These are phyloP conservation scores for Luehdorfia chinensis DNA, from an alignment of 1,140 invertebrate genomes.

Conservation along the genomic window DNA sequence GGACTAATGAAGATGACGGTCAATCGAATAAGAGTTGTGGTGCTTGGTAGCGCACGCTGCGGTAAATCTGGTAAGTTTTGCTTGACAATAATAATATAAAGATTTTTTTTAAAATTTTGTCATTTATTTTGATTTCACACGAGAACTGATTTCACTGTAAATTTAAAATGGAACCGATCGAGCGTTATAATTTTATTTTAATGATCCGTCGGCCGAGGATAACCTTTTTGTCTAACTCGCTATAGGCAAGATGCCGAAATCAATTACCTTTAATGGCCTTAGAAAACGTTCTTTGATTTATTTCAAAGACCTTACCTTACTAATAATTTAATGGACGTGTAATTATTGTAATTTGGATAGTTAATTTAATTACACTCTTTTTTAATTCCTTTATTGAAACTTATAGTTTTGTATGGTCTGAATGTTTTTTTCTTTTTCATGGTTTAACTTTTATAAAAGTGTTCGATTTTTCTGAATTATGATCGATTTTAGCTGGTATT, in stretches of 20 bases:
- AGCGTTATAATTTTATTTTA: too few species aligned
- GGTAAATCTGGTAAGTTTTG: slow-evolving; percentile 80
- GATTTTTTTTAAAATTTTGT: too few species aligned
- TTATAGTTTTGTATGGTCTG: too few species aligned
- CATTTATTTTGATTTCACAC: not conserved
- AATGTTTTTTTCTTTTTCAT: too few species aligned
- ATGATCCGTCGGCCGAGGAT: too few species aligned
- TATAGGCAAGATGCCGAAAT: slow-evolving; percentile 34
- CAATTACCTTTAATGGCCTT: slow-evolving; percentile 56
- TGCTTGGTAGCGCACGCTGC: slow-evolving; percentile 82
- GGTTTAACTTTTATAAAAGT: too few species aligned
- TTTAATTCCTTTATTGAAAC: not conserved
- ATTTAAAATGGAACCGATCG: too few species aligned
- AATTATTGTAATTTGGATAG: slow-evolving; percentile 35
- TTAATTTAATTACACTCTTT: slow-evolving; percentile 34
- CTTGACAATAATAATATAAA: slow-evolving; percentile 7
- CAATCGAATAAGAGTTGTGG: slow-evolving; percentile 84
- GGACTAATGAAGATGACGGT: slow-evolving; percentile 74
- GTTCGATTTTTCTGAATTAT: too few species aligned
- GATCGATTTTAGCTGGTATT: too few species aligned
- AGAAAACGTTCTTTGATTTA: slow-evolving; percentile 45
- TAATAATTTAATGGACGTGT: slow-evolving; percentile 40
- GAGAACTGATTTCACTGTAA: too few species aligned
- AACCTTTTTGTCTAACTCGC: too few species aligned
- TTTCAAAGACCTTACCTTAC: slow-evolving; percentile 33